Conservation (phyloP, 2,888 invertebrate species). For the Andrena chrysosceles region DNA sequence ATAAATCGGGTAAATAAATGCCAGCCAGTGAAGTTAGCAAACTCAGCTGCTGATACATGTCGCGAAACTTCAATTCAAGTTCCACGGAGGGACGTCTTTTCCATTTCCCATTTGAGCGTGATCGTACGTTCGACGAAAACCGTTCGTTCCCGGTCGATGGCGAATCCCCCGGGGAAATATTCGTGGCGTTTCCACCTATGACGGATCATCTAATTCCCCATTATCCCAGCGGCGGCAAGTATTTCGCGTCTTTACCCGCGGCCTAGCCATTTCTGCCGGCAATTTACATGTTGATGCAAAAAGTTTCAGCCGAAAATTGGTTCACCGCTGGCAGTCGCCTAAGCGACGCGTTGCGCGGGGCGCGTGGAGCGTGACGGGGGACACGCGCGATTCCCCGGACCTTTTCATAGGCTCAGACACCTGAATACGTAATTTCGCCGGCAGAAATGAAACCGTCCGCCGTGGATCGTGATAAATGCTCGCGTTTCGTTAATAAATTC, state of each 20-base stretch:
- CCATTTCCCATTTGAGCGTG: background rate
- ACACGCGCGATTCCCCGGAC: slow-evolving; percentile 51
- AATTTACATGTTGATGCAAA: slow-evolving; percentile 64
- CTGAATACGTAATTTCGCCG: slow-evolving; percentile 53
- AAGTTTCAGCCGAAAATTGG: slow-evolving; percentile 62
- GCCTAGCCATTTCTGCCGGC: slow-evolving; percentile 52
- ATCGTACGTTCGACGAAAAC: slow-evolving; percentile 10
- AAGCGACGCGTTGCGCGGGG: slow-evolving; percentile 8
- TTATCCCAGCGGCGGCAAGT: slow-evolving; percentile 32
- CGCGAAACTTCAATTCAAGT: slow-evolving; percentile 18
- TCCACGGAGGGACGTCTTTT: background rate
- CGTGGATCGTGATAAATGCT: slow-evolving; percentile 47
- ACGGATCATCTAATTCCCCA: slow-evolving; percentile 61
- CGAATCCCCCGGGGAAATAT: slow-evolving; percentile 23
- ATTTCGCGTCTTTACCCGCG: slow-evolving; percentile 37
- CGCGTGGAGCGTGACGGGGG: background rate
- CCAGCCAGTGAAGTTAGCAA: background rate
- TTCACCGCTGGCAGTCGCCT: slow-evolving; percentile 43
- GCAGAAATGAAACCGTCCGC: slow-evolving; percentile 27
- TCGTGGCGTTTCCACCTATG: slow-evolving; percentile 39
- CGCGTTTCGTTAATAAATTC: slow-evolving; percentile 45
- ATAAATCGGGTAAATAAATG: background rate
- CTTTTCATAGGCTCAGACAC: slow-evolving; percentile 35
- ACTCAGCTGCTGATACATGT: background rate
- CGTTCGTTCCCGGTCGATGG: slow-evolving; percentile 3